Percentiles rank a stretch among this genome's conserved stretches.
These are phyloP conservation scores for Melopsittacus undulatus DNA, from an alignment of 2,797 vertebrate species.

Conservation along the genomic window DNA sequence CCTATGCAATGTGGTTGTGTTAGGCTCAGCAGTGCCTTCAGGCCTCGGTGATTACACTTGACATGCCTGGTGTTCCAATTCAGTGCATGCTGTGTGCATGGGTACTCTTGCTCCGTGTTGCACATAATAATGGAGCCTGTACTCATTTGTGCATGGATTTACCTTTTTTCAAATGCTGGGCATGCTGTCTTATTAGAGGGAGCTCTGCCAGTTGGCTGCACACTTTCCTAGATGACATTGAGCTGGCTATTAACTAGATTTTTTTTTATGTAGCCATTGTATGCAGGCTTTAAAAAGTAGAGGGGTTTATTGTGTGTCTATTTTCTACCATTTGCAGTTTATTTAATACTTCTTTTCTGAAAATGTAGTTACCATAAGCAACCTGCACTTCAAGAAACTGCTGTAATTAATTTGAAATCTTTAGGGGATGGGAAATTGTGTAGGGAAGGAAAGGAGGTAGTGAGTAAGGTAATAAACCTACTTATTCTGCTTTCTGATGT, in stretches of 20 bases:
- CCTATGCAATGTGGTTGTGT: not conserved
- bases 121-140: not conserved
- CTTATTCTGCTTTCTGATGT: not conserved
- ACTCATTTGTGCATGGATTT: not conserved
- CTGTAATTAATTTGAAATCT: not conserved
- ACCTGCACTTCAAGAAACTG: not conserved
- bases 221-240: not conserved
- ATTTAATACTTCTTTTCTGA: not conserved
- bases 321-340: not conserved
- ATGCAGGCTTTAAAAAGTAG: not conserved
- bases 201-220: constrained; percentile 1
- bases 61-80: not conserved
- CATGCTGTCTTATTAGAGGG: not conserved
- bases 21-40: not conserved
- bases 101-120: not conserved
- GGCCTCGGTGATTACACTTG: not conserved
- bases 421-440: not conserved
- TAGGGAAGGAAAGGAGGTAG: not conserved
- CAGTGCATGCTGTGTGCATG: not conserved
- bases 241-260: not conserved
- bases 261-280: not conserved
- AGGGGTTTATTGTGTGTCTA: not conserved
- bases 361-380: not conserved
- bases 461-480: not conserved
- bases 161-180: not conserved